Percentiles rank a stretch among this genome's conserved stretches.
These are phyloP conservation scores for Microdon myrmicae DNA, from an alignment of 2,888 invertebrate species.

Conservation along the genomic window DNA sequence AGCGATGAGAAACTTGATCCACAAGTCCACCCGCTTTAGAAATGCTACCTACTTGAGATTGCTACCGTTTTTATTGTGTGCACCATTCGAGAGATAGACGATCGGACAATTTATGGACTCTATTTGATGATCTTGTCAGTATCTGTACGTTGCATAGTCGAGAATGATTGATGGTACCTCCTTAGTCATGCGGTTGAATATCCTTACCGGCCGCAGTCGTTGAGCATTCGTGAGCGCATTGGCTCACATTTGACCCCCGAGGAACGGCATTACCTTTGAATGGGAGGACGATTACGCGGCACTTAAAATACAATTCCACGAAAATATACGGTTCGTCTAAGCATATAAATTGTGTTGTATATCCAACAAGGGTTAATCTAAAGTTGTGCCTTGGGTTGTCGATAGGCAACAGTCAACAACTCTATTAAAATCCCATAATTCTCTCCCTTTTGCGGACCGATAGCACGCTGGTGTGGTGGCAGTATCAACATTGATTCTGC, in stretches of 20 bases:
- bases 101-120: slow-evolving; percentile 48
- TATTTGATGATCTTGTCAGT: slow-evolving; percentile 32
- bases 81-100: slow-evolving; percentile 26
- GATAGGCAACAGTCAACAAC: slow-evolving; percentile 52
- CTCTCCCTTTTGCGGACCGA: slow-evolving; percentile 46
- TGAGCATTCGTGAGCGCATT: slow-evolving; percentile 20
- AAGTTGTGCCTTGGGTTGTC: slow-evolving; percentile 39
- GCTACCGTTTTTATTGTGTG: slow-evolving; percentile 23
- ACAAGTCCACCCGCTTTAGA: slow-evolving; percentile 38
- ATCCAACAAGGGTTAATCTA: slow-evolving; percentile 21
- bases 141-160: slow-evolving; percentile 22
- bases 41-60: slow-evolving; percentile 17
- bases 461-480: slow-evolving; percentile 28
- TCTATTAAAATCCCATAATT: slow-evolving; percentile 52
- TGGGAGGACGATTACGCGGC: slow-evolving; percentile 48
- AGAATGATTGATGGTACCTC: slow-evolving; percentile 48
- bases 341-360: slow-evolving; percentile 43
- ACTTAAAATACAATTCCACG: slow-evolving; percentile 50
- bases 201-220: slow-evolving; percentile 13
- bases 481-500: slow-evolving; percentile 38
- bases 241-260: slow-evolving; percentile 39
- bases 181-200: slow-evolving; percentile 38
- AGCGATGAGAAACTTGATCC: slow-evolving; percentile 13
- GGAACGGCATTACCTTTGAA: slow-evolving; percentile 25
- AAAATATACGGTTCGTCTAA: slow-evolving; percentile 35